Evolutionary conservation across 2,888 invertebrate genomes (phyloP), one percentile per base, ranked within the genome.

Genomic region (Nezara viridula): DNA sequence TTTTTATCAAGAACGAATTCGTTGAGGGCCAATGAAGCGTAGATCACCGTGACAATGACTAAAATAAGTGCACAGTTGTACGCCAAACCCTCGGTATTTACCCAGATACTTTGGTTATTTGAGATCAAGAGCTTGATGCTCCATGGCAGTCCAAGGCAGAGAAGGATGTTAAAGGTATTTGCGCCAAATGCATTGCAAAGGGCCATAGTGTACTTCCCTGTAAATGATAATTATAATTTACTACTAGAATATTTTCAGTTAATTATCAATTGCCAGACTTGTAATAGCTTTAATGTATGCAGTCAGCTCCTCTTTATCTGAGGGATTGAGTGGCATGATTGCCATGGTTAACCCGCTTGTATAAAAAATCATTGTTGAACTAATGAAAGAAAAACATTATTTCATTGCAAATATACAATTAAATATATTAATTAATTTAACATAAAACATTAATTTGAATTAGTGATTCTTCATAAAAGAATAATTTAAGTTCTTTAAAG

Each of bases 101-200:
- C 95, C 92, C 97, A 96, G 91, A 96, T 96, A 27, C 96, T 95
- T 91, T 96, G 95, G 2, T 96, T 96, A n/a, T 97, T 96, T 91
- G 96, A 95, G 91, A 97, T 95, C 1, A 96, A 96, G 0, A 97
- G 96, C 93, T 97, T 97, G 92, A 98, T 97, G 86, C 98, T 94
- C 98, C 98, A 97, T 5, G 97, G 97, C 19, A 97, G 94, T 14
- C 97, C 97, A 91, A 98, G 94, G 92, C 97, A 97, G 73, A 97
- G 93, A 24, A 98, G 93, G 91, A 97, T 97, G 92, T 97, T 97
- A 92, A 98, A 97, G 2, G 97, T 97, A 92, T 97, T 98, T 50
- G 97, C 97, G 88, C 97, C 97, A 92, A 98, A 96, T 6, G 97
- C 97, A 93, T 97, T 98, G 93, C 97, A 97, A 91, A 98, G 96